These are phyloP conservation scores for Machaerirhynchus nigripectus DNA, from an alignment of 2,113 vertebrate genomes.

Conservation along the genomic window DNA sequence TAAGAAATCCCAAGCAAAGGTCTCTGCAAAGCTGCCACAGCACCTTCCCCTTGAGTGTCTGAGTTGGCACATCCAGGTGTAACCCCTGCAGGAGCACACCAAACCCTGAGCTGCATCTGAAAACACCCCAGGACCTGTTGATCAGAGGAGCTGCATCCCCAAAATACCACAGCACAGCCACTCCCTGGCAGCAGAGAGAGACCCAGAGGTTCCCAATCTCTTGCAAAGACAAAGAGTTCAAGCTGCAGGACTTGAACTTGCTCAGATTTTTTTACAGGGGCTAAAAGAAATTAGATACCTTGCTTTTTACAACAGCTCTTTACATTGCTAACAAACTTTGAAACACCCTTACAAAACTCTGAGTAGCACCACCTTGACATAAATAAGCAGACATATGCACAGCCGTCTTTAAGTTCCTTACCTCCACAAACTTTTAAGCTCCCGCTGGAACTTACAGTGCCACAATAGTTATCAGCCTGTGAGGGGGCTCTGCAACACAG, in stretches of 20 bases:
- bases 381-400: neutral
- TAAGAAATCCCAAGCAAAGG: neutral
- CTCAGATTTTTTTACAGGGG: neutral
- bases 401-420: neutral
- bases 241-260: neutral
- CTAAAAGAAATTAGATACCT: neutral
- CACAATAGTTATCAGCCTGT: neutral
- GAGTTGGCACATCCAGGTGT: neutral
- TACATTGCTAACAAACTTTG: neutral
- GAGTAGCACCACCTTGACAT: rapidly evolving
- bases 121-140: neutral
- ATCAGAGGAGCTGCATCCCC: neutral
- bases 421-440: neutral
- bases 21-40: neutral
- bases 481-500: neutral
- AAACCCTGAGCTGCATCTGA: neutral
- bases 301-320: neutral
- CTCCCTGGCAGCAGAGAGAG: neutral
- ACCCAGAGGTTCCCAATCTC: neutral
- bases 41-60: neutral
- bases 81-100: neutral
- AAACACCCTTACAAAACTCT: neutral
- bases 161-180: rapidly evolving
- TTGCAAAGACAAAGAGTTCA: neutral
- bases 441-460: neutral